Base-by-base conservation (phyloP, 2,113 vertebrate species). In the Phalacrocorax aristotelis region DNA sequence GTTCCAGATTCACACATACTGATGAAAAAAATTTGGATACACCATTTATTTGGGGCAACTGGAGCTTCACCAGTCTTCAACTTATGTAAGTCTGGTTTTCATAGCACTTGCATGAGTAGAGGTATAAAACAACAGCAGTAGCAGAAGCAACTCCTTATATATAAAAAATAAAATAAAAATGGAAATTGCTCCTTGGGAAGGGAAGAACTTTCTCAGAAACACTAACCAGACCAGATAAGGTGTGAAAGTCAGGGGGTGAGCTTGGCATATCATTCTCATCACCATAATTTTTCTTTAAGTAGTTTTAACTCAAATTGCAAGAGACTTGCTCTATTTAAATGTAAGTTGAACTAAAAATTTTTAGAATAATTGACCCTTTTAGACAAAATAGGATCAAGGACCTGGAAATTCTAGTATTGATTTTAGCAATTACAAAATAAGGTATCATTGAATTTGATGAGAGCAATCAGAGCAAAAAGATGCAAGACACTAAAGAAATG, bases 331-430 rank as follows among this genome's bases (percentile, higher is more conserved):
- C 69, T 72, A 64, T 82, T 91, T 79, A 75, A 93, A 82, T 80
- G 6, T 29, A 94, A 90, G n/a, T 19, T 69, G 38, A 96, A 90
- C 16, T 93, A 72, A 83, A 87, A 68, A 16, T 74, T n/a, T 78
- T 77, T 0, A 75, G 65, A 90, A 86, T 75, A 80, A 85, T 85
- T 72, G 62, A 80, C 60, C 44, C 38, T 96, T 86, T 95, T 55
- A 84, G 27, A 90, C 62, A 94, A 93, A 95, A 89, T 18, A 84
- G 42, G 40, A 94, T 64, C 48, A 81, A 92, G 54, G 38, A 89
- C 60, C 83, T 95, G 74, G 54, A 94, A 82, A 85, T 58, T 17
- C 16, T 34, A 34, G 10, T 40, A 81, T 70, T 89, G 29, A 92
- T 94, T 89, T 76, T 71, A 69, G 29, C 15, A 1, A 76, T 69